phyloP scores from a whole-genome alignment of 53 echinoderm and acorn worm species.

The Patiria pectinifera region DNA sequence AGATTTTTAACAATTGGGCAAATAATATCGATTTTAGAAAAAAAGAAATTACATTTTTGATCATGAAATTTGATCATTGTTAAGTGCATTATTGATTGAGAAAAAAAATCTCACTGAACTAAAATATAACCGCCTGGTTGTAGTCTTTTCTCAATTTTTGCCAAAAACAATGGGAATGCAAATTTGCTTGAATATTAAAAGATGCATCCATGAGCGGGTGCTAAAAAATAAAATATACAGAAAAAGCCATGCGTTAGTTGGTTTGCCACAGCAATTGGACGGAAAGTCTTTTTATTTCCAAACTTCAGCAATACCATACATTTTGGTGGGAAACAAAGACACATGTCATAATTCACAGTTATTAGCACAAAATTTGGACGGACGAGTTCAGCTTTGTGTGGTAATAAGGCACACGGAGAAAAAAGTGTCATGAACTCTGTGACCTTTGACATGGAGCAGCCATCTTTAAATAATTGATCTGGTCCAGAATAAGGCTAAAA shows the following conservation, averaged over 20 bases:
- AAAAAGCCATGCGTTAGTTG: not conserved
- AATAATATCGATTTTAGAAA: too few relatives aligned
- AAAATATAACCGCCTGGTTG: too few relatives aligned
- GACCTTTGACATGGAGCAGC: not conserved
- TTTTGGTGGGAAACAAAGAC: not conserved
- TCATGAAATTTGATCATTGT: too few relatives aligned
- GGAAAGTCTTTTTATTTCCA: not conserved
- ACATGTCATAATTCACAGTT: too few relatives aligned
- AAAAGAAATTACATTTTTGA: too few relatives aligned
- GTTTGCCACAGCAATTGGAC: not conserved
- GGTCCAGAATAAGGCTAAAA: not conserved
- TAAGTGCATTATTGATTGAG: too few relatives aligned
- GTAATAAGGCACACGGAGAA: not conserved
- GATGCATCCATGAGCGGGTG: too few relatives aligned
- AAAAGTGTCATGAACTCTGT: not conserved
- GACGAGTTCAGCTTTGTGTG: not conserved
- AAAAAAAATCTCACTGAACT: too few relatives aligned
- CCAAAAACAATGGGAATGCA: too few relatives aligned
- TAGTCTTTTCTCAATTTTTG: too few relatives aligned
- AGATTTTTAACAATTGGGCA: too few relatives aligned
- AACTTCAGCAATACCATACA: not conserved
- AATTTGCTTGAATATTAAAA: too few relatives aligned
- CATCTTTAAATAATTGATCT: not conserved
- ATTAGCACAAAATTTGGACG: not conserved
- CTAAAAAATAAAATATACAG: not conserved